Evolutionary conservation across 2,113 vertebrate genomes (phyloP), one percentile per base, ranked within the genome.

Genomic region (Rostratula benghalensis): DNA sequence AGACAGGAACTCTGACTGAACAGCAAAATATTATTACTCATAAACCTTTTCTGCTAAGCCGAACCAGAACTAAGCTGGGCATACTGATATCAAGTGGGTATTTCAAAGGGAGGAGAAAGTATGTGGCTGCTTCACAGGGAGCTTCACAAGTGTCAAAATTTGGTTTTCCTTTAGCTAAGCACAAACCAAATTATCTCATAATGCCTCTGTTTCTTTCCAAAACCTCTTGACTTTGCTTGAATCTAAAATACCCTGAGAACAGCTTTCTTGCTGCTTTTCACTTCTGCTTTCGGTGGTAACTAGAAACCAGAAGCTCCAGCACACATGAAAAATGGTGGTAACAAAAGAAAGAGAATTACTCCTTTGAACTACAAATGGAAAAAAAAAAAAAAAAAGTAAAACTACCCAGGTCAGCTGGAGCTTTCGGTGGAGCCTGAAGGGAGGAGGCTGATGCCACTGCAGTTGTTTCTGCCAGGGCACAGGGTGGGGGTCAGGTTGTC

Each of bases 281-380:
- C 69, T 97, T 96, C 96, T 96, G 83, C 90, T 97, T 95, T 96
- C 6, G 1, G 39, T 92, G 63, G 80, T 82, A 81, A 94, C 68
- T 86, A 76, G 84, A 97, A 97, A 96, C 73, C 86, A 92, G 68
- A 94, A 96, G 87, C 53, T 88, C 28, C 22, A 25, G 70, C 45
- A 25, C 43, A 51, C n/a, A 78, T 0, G 12, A 93, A 95, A 39
- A 95, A 81, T 0, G 6, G 57, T 50, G 56, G 30, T 94, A 79
- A 78, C 1, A 0, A 14, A 9, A 91, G 69, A 91, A 68, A 30
- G 37, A 83, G 24, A 96, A 84, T 79, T 78, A 33, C 14, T 75
- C 37, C 37, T 87, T 75, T 83, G 33, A 86, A 65, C 15, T 64
- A 39, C 39, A 33, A 61, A 41, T 51, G 12, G 39, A 13, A 27